A percentile compares a stretch with the other conserved stretches of the same genome.
These are phyloP conservation scores for Syngnathus rostellatus DNA, from an alignment of 2,797 vertebrate genomes.

Conservation along the genomic window DNA sequence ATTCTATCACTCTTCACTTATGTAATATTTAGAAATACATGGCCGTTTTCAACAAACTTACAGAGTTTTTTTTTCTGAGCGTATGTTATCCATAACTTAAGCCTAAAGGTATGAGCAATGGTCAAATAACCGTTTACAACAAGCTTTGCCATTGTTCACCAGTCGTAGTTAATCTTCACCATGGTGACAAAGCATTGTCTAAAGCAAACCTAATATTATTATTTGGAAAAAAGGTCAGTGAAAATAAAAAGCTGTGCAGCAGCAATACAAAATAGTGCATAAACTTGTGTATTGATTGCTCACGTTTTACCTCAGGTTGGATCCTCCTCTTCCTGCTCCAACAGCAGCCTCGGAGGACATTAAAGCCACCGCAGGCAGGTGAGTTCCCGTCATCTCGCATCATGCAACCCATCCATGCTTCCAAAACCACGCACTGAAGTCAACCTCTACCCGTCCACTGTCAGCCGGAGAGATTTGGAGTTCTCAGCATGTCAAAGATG, in stretches of 20 bases:
- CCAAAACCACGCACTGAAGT: slow-evolving; percentile 24
- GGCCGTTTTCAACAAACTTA: too few species aligned
- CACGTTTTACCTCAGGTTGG: slow-evolving; percentile 63
- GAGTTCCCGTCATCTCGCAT: slow-evolving; percentile 66
- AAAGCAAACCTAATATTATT: neutral
- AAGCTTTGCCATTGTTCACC: neutral
- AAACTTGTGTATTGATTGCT: neutral
- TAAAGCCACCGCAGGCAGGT: slow-evolving; percentile 63
- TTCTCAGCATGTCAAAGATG: slow-evolving; percentile 12
- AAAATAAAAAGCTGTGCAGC: neutral
- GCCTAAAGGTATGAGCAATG: too few species aligned
- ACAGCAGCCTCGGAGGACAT: slow-evolving; percentile 61
- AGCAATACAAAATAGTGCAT: neutral
- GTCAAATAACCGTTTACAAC: neutral
- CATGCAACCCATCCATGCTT: slow-evolving; percentile 58
- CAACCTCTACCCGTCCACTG: slow-evolving; percentile 32
- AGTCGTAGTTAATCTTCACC: neutral
- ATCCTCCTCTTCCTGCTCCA: slow-evolving; percentile 66
- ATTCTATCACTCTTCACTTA: too few species aligned
- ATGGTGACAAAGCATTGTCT: neutral
- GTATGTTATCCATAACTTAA: too few species aligned
- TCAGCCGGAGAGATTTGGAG: slow-evolving; percentile 6
- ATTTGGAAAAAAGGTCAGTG: neutral
- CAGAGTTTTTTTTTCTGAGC: too few species aligned
- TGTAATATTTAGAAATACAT: too few species aligned